phyloP scores from a whole-genome alignment of 2,888 invertebrate species.

The Folsomia manolachei region DNA sequence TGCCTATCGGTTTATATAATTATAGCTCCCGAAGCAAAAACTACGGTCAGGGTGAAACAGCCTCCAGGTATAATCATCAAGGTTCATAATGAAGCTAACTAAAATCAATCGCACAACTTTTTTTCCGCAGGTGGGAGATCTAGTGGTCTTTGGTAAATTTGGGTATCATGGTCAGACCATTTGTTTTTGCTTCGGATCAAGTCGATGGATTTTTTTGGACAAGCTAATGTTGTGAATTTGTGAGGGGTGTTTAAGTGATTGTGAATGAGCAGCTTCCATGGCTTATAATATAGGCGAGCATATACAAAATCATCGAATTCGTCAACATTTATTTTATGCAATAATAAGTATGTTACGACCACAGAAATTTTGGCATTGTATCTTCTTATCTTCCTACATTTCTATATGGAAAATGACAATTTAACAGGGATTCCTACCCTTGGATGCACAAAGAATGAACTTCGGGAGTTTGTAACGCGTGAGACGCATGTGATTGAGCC shows the following conservation, averaged over 20 bases:
- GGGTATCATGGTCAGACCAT: neutral
- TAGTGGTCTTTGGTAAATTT: neutral
- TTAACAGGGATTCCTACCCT: too few species aligned
- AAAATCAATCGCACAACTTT: neutral
- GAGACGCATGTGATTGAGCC: too few species aligned
- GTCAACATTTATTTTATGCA: neutral
- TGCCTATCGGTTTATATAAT: conserved; percentile 22
- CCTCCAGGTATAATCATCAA: conserved; percentile 90
- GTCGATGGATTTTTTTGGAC: too few species aligned
- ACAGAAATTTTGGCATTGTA: neutral
- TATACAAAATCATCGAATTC: neutral
- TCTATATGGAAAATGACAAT: neutral
- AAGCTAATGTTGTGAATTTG: neutral
- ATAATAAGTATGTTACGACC: neutral
- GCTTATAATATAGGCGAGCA: neutral
- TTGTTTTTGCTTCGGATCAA: too few species aligned
- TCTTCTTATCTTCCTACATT: neutral
- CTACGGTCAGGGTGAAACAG: conserved; percentile 80
- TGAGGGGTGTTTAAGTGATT: neutral
- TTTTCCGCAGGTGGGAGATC: neutral
- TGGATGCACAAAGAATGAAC: too few species aligned
- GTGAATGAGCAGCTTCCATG: neutral
- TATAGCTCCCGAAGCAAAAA: conserved; percentile 67
- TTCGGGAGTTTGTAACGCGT: too few species aligned
- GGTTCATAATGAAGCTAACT: too few species aligned